These are phyloP conservation scores for Sebastes taczanowskii DNA, from an alignment of 2,797 vertebrate genomes.

Conservation along the genomic window DNA sequence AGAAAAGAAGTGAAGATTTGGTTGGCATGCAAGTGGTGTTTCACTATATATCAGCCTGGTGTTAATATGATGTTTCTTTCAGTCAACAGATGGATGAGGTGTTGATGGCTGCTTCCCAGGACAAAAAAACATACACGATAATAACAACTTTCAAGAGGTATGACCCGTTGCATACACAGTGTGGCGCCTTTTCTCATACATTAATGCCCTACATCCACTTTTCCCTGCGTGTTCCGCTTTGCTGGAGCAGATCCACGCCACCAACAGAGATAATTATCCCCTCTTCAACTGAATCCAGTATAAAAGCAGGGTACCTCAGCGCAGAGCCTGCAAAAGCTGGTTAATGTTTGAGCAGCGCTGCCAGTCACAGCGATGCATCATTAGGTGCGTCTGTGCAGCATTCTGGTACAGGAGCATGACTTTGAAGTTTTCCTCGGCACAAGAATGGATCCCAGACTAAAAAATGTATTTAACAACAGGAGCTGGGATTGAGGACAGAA, in stretches of 20 bases:
- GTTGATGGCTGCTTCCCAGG: neutral
- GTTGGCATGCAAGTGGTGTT: neutral
- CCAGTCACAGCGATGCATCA: constrained; percentile 45
- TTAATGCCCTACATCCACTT: constrained; percentile 16
- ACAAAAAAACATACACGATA: neutral
- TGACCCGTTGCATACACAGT: neutral
- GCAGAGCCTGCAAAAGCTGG: constrained; percentile 5
- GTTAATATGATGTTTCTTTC: neutral
- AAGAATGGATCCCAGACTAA: constrained; percentile 2
- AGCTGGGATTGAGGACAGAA: neutral
- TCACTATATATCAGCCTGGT: neutral
- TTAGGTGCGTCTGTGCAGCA: constrained; percentile 26
- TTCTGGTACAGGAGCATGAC: neutral
- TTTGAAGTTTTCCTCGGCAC: constrained; percentile 34
- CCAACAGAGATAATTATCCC: constrained; percentile 46
- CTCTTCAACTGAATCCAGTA: constrained; percentile 12
- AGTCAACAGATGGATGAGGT: neutral
- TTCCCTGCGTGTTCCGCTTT: constrained; percentile 17
- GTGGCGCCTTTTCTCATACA: constrained; percentile 1
- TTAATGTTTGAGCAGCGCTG: constrained; percentile 26
- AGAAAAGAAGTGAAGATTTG: neutral
- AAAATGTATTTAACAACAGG: neutral
- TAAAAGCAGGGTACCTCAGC: constrained; percentile 12
- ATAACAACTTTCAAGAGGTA: constrained; percentile 10
- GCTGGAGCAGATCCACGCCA: constrained; percentile 26